Evolutionary conservation across 1,140 invertebrate species (phyloP).

Genomic region (Lepidurus arcticus): DNA sequence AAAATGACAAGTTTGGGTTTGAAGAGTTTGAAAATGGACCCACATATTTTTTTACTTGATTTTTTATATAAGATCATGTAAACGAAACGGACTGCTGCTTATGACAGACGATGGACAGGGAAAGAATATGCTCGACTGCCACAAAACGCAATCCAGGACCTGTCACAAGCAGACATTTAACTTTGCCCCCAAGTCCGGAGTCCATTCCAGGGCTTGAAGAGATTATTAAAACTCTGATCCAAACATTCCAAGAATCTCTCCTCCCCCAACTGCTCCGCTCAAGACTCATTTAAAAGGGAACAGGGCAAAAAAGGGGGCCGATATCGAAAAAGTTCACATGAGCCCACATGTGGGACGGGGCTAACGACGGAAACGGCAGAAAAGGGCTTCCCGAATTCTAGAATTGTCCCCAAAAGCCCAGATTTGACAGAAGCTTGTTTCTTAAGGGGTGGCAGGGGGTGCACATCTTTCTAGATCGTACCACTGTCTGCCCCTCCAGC

Average conservation of each 20-base stretch:
- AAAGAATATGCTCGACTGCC: background rate
- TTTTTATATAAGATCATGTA: background rate
- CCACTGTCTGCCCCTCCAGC: background rate
- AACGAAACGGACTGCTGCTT: background rate
- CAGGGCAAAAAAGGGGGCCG: background rate
- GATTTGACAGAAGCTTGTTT: background rate
- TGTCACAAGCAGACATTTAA: background rate
- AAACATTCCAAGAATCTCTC: background rate
- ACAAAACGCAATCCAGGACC: slow-evolving; percentile 17
- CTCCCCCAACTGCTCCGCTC: background rate
- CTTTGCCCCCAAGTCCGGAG: background rate
- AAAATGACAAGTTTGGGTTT: background rate
- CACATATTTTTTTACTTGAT: background rate
- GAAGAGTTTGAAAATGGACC: no score
- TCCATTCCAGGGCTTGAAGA: background rate
- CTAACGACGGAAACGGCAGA: background rate
- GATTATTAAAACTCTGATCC: slow-evolving; percentile 11
- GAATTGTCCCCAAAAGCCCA: background rate
- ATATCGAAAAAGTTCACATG: slow-evolving; percentile 5
- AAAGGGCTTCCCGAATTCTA: background rate
- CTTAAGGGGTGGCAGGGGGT: background rate
- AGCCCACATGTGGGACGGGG: background rate
- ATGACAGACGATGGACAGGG: background rate
- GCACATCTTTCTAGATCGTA: background rate
- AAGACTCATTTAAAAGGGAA: background rate